phyloP scores from a whole-genome alignment of 1,140 invertebrate species.

The Anagrus nilaparvatae region DNA sequence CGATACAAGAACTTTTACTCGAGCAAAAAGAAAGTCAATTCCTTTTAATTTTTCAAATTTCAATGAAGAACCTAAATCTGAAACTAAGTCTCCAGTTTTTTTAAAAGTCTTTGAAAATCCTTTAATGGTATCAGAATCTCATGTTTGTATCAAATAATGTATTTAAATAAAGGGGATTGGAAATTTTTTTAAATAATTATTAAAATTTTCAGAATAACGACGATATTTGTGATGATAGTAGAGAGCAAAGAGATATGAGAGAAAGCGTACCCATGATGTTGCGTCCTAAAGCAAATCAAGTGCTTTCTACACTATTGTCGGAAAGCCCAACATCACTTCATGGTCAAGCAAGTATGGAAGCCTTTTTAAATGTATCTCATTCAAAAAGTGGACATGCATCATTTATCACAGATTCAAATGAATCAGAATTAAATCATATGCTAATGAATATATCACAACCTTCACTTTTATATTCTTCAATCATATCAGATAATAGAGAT shows the following conservation, averaged over 20 bases:
- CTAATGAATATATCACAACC: constrained; percentile 35
- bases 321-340: constrained; percentile 13
- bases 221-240: constrained; percentile 10
- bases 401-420: constrained; percentile 28
- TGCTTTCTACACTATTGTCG: constrained; percentile 11
- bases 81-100: too few species aligned
- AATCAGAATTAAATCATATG: constrained; percentile 28
- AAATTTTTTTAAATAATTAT: constrained; percentile 9
- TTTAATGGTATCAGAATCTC: too few species aligned
- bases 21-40: constrained; percentile 36
- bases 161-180: not conserved
- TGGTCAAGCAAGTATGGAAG: constrained; percentile 35
- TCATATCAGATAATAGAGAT: constrained; percentile 20
- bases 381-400: constrained; percentile 32
- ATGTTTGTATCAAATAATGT: not conserved
- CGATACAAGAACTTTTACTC: constrained; percentile 43
- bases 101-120: too few species aligned
- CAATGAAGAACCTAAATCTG: constrained; percentile 27
- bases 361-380: constrained; percentile 31
- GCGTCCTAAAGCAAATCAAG: constrained; percentile 15
- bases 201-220: constrained; percentile 6
- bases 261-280: constrained; percentile 25
- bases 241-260: constrained; percentile 10
- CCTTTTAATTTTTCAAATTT: constrained; percentile 35
- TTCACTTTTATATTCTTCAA: constrained; percentile 28